phyloP scores from a whole-genome alignment of 1,140 invertebrate genomes.

The Pseudomyrmex pallidus region DNA sequence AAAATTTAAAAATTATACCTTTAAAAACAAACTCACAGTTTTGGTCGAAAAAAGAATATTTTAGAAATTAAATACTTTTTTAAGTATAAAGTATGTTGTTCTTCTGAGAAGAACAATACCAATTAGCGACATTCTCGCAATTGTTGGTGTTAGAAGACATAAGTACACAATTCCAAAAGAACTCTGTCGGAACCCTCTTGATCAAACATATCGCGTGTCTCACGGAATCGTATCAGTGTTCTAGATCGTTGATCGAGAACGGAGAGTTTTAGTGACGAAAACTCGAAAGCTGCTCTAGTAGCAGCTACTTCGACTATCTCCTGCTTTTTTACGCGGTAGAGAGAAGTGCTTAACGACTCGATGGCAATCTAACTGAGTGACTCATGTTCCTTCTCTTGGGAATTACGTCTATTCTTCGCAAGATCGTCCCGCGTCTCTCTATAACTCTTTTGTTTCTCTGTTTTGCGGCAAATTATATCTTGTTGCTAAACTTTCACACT shows the following conservation, averaged over 20 bases:
- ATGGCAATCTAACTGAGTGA: conserved; percentile 54
- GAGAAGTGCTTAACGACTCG: conserved; percentile 22
- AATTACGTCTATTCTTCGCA: conserved; percentile 34
- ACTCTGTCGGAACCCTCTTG: background rate
- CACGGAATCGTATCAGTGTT: conserved; percentile 18
- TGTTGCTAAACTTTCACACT: background rate
- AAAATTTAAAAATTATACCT: no score
- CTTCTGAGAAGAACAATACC: background rate
- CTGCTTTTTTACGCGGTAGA: background rate
- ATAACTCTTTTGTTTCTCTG: background rate
- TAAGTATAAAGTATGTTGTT: no score
- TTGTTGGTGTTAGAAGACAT: background rate
- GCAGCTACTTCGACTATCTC: conserved; percentile 11
- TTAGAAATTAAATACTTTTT: background rate
- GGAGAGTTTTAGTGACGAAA: conserved; percentile 2
- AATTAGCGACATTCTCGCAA: background rate
- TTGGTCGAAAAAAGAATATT: background rate
- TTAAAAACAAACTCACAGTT: no score
- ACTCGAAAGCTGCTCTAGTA: conserved; percentile 22
- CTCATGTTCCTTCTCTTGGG: conserved; percentile 24
- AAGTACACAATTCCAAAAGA: conserved; percentile 4
- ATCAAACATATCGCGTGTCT: conserved; percentile 1
- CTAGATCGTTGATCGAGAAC: conserved; percentile 26
- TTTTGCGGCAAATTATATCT: background rate
- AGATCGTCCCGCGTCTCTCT: background rate